These are phyloP conservation scores for Nyctibius grandis DNA, from an alignment of 2,797 vertebrate genomes.

Conservation along the genomic window DNA sequence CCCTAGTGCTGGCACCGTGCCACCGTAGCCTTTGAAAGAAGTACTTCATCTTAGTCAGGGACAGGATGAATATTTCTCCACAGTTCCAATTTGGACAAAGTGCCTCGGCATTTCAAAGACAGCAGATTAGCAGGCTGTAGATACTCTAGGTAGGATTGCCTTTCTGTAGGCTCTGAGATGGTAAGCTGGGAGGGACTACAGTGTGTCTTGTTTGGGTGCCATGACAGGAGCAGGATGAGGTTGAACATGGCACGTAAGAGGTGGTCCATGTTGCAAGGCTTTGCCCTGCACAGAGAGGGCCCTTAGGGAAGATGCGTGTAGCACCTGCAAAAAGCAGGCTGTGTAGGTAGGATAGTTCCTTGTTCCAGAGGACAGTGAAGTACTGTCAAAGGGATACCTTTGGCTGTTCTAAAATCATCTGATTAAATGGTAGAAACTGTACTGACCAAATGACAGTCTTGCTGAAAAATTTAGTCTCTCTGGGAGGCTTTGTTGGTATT, in stretches of 20 bases:
- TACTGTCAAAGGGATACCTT: background rate
- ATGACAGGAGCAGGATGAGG: background rate
- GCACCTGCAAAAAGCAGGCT: background rate
- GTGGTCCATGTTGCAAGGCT: background rate
- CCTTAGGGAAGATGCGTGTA: background rate
- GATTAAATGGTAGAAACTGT: background rate
- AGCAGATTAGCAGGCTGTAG: conserved; percentile 76
- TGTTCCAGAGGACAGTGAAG: rapidly evolving
- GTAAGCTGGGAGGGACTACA: background rate
- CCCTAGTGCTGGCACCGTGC: conserved; percentile 80
- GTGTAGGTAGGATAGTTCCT: background rate
- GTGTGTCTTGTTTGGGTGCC: background rate
- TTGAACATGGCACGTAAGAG: rapidly evolving
- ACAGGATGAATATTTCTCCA: conserved; percentile 88
- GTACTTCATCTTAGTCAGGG: conserved; percentile 92
- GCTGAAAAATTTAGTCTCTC: background rate
- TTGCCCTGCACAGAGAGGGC: background rate
- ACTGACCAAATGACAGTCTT: conserved; percentile 42
- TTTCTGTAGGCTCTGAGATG: background rate
- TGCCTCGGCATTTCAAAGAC: conserved; percentile 83
- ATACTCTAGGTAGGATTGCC: conserved; percentile 47
- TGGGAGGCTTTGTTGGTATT: conserved; percentile 18
- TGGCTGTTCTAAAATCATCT: background rate
- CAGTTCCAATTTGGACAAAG: conserved; percentile 95
- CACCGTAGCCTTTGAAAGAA: conserved; percentile 86